Base-by-base conservation (phyloP, 1,140 invertebrate genomes). In the Procambarus virginalis region DNA sequence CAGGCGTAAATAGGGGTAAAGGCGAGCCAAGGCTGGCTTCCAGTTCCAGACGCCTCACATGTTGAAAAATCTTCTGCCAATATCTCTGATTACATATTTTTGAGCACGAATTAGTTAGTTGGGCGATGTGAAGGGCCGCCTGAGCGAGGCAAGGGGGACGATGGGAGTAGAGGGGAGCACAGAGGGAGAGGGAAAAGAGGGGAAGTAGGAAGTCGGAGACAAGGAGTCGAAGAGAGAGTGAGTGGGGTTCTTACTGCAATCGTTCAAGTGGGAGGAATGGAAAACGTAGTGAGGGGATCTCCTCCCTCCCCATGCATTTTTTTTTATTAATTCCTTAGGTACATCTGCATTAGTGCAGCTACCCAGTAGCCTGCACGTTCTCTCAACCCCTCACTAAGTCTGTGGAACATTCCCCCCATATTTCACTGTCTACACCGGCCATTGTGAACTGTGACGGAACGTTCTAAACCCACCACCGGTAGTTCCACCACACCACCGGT, bases 41-140 rank as follows among this genome's bases (percentile, higher is more conserved):
- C n/a, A 22, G 20, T 73, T 34, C 12, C 20, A n/a, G 60, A 17
- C 64, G 64, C 64, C 14, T 5, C 64, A 68, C 12, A 68, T 68
- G 64, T 17, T 68, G 12, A 68, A 68, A 17, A 68, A 34, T 20
- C 2, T 10, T 20, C n/a, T 8, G 4, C 20, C 68, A 73, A 73
- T 73, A 34, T 73, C 68, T 73, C n/a, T 34, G 22, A 73, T 73
- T 73, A 73, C 68, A 73, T 73, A 34, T 73, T 34, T 73, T 20
- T 22, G n/a, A 73, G 5, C 22, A 34, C 6, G 68, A 73, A 73
- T 73, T 73, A 73, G 68, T 73, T 73, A 55, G 51, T 64, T 64
- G 5, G 5, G 68, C 34, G 68, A 68, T 17, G 17, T 64, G 60
- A 64, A 64, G 60, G 60, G 4, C 4, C 4, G 60, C 4, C 12